Conservation (phyloP, 1,140 invertebrate genomes). For the Protaetia brevitarsis region DNA sequence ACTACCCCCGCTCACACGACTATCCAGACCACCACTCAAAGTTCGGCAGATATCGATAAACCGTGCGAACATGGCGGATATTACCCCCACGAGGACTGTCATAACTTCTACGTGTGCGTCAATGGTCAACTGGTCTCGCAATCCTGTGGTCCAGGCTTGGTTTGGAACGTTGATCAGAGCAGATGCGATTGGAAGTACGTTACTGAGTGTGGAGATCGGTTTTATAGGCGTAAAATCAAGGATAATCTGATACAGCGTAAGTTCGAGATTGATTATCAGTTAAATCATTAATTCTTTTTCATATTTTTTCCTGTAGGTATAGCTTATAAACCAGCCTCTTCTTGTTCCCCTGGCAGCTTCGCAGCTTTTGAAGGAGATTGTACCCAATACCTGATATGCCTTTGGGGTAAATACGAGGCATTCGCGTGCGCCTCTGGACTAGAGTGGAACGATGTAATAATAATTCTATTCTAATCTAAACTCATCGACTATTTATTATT, state of each 20-base stretch:
- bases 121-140: constrained; percentile 63
- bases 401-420: constrained; percentile 71
- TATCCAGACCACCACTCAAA: neutral
- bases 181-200: constrained; percentile 69
- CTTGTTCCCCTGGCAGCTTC: constrained; percentile 64
- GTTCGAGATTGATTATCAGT: neutral
- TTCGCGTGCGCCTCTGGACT: constrained; percentile 71
- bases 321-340: constrained; percentile 47
- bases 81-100: constrained; percentile 60
- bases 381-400: constrained; percentile 69
- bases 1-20: neutral
- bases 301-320: constrained; percentile 40
- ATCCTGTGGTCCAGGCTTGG: constrained; percentile 66
- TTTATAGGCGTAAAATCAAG: neutral
- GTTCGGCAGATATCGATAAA: neutral
- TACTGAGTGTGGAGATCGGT: constrained; percentile 45
- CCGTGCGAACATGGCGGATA: constrained; percentile 56
- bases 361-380: constrained; percentile 66
- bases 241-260: constrained; percentile 19
- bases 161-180: constrained; percentile 61
- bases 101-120: constrained; percentile 67
- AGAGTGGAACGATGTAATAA: constrained; percentile 70
- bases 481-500: constrained; percentile 19
- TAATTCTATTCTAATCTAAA: constrained; percentile 14
- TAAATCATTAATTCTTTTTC: constrained; percentile 14